Conservation (phyloP, 2,888 invertebrate genomes). For the Neoitamus cyanurus region DNA sequence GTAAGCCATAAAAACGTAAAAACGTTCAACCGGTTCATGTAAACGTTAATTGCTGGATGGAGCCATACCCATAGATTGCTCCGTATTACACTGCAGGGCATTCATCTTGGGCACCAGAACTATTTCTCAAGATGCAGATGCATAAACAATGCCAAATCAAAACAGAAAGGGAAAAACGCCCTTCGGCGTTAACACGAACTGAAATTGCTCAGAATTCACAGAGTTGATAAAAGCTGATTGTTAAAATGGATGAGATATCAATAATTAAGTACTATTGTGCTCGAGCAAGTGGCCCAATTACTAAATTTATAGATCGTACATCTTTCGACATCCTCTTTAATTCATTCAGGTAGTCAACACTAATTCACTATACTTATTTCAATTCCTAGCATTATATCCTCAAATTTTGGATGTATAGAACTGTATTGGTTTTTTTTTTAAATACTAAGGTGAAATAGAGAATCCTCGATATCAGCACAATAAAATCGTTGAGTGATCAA, state of each 20-base stretch:
- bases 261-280: not conserved
- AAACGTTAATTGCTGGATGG: slow-evolving; percentile 16
- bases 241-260: not conserved
- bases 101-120: not conserved
- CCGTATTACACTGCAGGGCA: not conserved
- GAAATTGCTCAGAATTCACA: not conserved
- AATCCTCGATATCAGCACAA: no score
- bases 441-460: no score
- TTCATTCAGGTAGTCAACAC: no score
- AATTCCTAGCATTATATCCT: no score
- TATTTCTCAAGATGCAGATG: not conserved
- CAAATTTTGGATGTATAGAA: no score
- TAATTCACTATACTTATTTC: no score
- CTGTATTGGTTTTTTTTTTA: no score
- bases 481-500: no score
- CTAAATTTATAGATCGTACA: not conserved
- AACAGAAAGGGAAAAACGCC: not conserved
- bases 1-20: slow-evolving; percentile 21
- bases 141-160: not conserved
- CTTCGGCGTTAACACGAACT: not conserved
- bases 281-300: not conserved
- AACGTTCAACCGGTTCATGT: slow-evolving; percentile 26
- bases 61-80: not conserved
- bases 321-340: no score
- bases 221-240: not conserved